Base-by-base conservation (phyloP, 2,113 vertebrate species). In the Lasiurus cinereus region DNA sequence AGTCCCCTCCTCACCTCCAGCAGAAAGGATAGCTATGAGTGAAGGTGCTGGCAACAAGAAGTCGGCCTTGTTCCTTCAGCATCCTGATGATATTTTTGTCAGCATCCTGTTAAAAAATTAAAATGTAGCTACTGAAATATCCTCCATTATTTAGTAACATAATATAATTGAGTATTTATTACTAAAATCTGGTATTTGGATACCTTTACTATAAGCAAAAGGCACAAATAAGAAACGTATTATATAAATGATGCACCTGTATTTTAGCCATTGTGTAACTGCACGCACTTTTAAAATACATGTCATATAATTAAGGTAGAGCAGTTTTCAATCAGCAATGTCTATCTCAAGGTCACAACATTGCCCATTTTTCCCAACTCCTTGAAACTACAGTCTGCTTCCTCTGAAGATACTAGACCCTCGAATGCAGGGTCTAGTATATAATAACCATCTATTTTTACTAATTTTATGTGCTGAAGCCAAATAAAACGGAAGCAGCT, bases 1-100 rank as follows among this genome's bases (percentile, higher is more conserved):
- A 52, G 69, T 31, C 6, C 33, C 7, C 50, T 21, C 16, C 98
- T 98, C 96, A 99, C 99, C 99, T 99, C 99, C 99, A 99, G 98
- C 99, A 99, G 98, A 99, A 99, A 11, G 99, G 99, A 95, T 99
- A 99, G 98, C 80, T 99, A 97, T 99, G 99, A 93, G 99, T 99
- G 96, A 98, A 99, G 24, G 93, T 98, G 94, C 98, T 97, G 77
- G 97, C 96, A 84, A 98, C 98, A 87, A 99, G 97, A 70, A 99
- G 98, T 39, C 99, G 98, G 29, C 99, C 99, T 1, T 96, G 98
- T 96, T 99, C 99, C 97, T 99, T 99, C 97, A 99, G 97, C 70
- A 94, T 97, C 96, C 98, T 99, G 95, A 99, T 99, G 93, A 99
- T 99, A 97, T 99, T 98, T 97, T 99, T 99, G 97, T 99, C 99